phyloP scores from a whole-genome alignment of 2,888 invertebrate genomes.

The Myathropa florea region DNA sequence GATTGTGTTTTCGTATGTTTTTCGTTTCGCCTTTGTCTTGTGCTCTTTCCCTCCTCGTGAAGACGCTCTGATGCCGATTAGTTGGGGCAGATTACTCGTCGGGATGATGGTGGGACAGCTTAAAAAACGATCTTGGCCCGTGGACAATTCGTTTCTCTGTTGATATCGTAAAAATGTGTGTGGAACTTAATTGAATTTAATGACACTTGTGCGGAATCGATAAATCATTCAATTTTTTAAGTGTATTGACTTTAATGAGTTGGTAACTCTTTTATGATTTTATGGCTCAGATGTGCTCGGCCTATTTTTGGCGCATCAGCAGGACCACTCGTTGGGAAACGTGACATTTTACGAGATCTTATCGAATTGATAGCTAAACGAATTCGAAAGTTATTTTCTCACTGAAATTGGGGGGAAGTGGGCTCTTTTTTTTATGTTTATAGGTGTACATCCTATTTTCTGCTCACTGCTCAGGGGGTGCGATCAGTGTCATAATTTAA shows the following conservation, averaged over 20 bases:
- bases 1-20: constrained; percentile 20
- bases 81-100: constrained; percentile 35
- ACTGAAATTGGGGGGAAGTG: background rate
- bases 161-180: constrained; percentile 32
- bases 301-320: constrained; percentile 13
- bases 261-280: constrained; percentile 37
- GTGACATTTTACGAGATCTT: background rate
- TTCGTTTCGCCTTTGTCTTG: constrained; percentile 1
- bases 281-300: background rate
- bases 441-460: background rate
- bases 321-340: background rate
- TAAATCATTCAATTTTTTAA: constrained; percentile 50
- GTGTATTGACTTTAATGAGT: constrained; percentile 26
- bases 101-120: background rate
- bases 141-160: constrained; percentile 11
- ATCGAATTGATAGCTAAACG: background rate
- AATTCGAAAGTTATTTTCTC: background rate
- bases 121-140: constrained; percentile 25
- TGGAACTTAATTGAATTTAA: constrained; percentile 61
- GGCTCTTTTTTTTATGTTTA: background rate
- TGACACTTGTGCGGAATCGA: constrained; percentile 57
- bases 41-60: background rate
- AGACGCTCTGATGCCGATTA: constrained; percentile 2
- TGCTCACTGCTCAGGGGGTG: background rate
- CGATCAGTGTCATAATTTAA: background rate